Evolutionary conservation across 2,888 invertebrate genomes (phyloP), one percentile per base, ranked within the genome.

Genomic region (Ochropleura leucogaster): DNA sequence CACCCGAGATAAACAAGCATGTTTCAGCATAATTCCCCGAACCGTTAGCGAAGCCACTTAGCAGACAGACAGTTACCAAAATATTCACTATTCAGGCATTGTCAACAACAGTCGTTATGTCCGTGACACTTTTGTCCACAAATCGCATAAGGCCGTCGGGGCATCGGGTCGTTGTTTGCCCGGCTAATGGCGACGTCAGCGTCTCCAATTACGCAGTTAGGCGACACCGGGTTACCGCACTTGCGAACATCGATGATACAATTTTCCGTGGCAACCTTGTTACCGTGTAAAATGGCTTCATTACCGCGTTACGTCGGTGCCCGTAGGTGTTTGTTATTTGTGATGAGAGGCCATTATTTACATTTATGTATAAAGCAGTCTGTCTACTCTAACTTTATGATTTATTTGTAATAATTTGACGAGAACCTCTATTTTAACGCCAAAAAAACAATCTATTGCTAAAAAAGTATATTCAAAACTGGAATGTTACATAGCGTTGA

Each of bases 131-230:
- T 81, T 79, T 75, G 71, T 66, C 68, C 75, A 75, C 65, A 83
- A 85, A 85, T 84, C 84, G 82, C 72, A 76, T 82, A 86, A 85
- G 83, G 80, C 84, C 53, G 81, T 72, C 74, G 79, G 84, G 85
- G 30, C 57, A 57, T 30, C 30, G 82, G 87, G 84, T 87, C 88
- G 75, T 72, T 87, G 87, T 86, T 87, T 89, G 86, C 72, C 74
- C 79, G 72, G 76, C 86, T 89, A 89, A 89, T 88, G 84, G 68
- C 74, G 64, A 59, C 51, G 79, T 81, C 76, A 74, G 74, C 72
- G 74, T 83, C 85, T 87, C 85, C 77, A 79, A 85, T 90, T 88
- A 87, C 88, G 73, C 77, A 83, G 84, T 80, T 88, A 85, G 79
- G 71, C 63, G 79, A 83, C 83, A 82, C 83, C 75, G 70, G 72